Base-by-base conservation (phyloP, 2,888 invertebrate genomes). In the Cyrtodaria siliqua region DNA sequence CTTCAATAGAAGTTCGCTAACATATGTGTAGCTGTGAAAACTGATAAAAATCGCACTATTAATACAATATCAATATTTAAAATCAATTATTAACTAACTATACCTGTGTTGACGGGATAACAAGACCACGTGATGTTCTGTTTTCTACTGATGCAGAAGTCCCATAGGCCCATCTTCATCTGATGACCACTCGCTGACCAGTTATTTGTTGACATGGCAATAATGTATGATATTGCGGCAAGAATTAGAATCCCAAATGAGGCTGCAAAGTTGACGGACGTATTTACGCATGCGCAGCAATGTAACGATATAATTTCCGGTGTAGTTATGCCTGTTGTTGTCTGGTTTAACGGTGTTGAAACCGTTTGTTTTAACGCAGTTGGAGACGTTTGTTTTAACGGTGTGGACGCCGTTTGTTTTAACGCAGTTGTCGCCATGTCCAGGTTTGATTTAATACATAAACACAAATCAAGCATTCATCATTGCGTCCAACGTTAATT, bases 81-180 rank as follows among this genome's bases (percentile, higher is more conserved):
- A n/a, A n/a, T n/a, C n/a, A n/a, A n/a, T n/a, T n/a, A n/a, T n/a
- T n/a, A n/a, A n/a, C n/a, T n/a, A 33, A 33, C 33, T 67, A 47
- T 29, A 85, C 85, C 85, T 76, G 82, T 74, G 38, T 79, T 81
- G 27, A 79, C 78, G n/a, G 83, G 79, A 47, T 69, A 69, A 38
- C 85, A 85, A 9, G 33, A 57, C 81, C 79, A 81, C 3, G 47
- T 49, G 42, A 59, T 52, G 27, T 57, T 63, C 18, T 59, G 24
- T 6, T 53, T 53, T 2, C 33, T 14, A 0, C 52, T 40, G 27
- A 83, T 55, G 52, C 86, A 86, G 59, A 72, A 82, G 52, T 83
- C 76, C 86, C 86, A 86, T 27, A 86, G 50, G 0, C 86, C 86
- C 64, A 86, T 79, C 56, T 75, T 79, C 66, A 86, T 67, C 18